Evolutionary conservation across 2,113 vertebrate genomes (phyloP), one percentile per base, ranked within the genome.

Genomic region (Ailuropoda melanoleuca): DNA sequence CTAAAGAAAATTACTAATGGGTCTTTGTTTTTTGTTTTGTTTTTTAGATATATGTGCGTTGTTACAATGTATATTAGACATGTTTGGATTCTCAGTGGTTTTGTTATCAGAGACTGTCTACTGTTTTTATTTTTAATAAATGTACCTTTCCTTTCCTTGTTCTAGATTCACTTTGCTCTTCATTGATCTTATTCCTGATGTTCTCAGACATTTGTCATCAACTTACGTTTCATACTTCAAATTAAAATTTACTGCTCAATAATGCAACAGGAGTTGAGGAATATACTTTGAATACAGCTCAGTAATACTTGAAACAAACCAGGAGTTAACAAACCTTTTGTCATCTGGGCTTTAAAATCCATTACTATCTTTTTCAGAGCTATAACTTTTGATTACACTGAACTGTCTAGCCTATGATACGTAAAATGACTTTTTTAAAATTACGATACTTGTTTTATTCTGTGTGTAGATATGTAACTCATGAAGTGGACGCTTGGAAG

Each of bases 81-180:
- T 93, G 43, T 90, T 97, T 95, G 87, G 53, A 86, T 53, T 84
- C 39, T 74, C n/a, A 50, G 31, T 96, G 81, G 68, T 88, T 55
- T 82, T 92, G 53, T 97, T 95, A 87, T 88, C 81, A 92, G 84
- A 97, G 58, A 96, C 50, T 90, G 62, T 80, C 55, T 48, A 37
- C 29, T 60, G 43, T 97, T 98, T 98, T 98, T 90, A 81, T 55
- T 97, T 96, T 98, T 93, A 98, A 97, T 98, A 98, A 98, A 98
- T 74, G 88, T 87, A 78, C 13, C 37, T 93, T 96, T 46, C 66
- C 72, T 96, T 97, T 94, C 26, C 81, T 97, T 77, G 95, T 83
- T 58, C 24, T 83, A 88, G 4, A 75, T 97, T 68, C 96, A 96
- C 81, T 94, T 97, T 93, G 88, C 68, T 95, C 91, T 88, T 97